Evolutionary conservation across 2,797 vertebrate genomes (phyloP), one percentile per base, ranked within the genome.

Genomic region (Zalophus californianus): DNA sequence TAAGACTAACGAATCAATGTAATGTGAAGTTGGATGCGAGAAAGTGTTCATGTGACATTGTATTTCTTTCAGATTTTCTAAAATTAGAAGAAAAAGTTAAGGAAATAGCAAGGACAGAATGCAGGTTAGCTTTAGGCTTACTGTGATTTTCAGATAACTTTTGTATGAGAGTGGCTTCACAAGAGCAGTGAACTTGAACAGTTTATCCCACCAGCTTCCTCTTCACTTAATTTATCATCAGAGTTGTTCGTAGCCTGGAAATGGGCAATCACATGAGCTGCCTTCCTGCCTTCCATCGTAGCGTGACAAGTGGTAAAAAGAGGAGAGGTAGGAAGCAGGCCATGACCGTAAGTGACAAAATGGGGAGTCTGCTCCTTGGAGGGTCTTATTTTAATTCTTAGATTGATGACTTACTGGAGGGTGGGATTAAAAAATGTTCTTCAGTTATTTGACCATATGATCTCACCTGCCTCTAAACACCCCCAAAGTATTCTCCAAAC

Each of bases 361-460:
- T 96, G 75, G 75, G 92, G 94, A 91, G 50, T 94, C 32, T 75
- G 68, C 80, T 95, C 86, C 83, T 62, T 73, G 58, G 73, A 96
- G 88, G 44, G 15, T 90, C 78, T 84, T 44, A 94, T 79, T 97
- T 94, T 89, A 91, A 89, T 68, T 97, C 14, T 88, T 92, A 89
- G 79, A 79, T 85, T 91, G 32, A 85, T 78, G 94, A 73, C 23
- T 72, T 68, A 13, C 35, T 87, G 64, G 41, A 48, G 68, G 38
- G 52, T 85, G 16, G 89, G 64, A 75, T 92, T 96, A 66, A 94
- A 90, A 91, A 83, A 72, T 94, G 29, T 66, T 94, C 72, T 91
- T 32, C 38, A 44, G 35, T 95, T 96, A 58, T 32, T 92, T 96
- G 86, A 91, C 50, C 48, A 9, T 20, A 7, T 68, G 58, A 27